These are phyloP conservation scores for Allenopithecus nigroviridis DNA, from an alignment of 2,797 vertebrate genomes.

Conservation along the genomic window DNA sequence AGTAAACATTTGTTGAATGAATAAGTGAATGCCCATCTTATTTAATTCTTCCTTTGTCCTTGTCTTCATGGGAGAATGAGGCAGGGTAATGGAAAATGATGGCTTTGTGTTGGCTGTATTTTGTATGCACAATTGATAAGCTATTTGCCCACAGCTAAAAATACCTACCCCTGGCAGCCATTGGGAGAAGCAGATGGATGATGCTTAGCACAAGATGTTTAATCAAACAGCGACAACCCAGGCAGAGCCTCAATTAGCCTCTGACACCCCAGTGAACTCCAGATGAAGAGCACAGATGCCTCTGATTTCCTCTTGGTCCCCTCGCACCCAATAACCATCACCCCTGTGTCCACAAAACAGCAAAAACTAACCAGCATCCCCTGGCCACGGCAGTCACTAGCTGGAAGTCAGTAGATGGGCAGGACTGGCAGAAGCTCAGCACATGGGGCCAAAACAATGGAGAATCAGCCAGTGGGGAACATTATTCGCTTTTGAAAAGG, in stretches of 20 bases:
- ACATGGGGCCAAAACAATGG: background rate
- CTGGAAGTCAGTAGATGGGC: background rate
- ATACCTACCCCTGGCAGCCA: conserved; percentile 57
- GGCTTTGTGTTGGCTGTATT: conserved; percentile 43
- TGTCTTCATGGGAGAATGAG: conserved; percentile 17
- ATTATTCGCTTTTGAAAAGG: background rate
- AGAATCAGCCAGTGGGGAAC: background rate
- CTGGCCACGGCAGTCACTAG: conserved; percentile 23
- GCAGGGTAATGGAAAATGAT: conserved; percentile 52
- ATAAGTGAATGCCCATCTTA: background rate
- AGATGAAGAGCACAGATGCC: conserved; percentile 61
- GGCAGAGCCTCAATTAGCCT: conserved; percentile 66
- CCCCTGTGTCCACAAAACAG: conserved; percentile 34
- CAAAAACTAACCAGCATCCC: conserved; percentile 45
- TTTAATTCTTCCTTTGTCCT: conserved; percentile 53
- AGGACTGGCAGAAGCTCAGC: background rate
- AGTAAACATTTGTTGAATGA: background rate
- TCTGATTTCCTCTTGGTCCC: conserved; percentile 60
- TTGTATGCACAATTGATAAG: conserved; percentile 71
- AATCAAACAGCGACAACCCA: conserved; percentile 71
- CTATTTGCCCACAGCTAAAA: conserved; percentile 73
- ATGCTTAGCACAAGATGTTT: conserved; percentile 55
- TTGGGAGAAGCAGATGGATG: conserved; percentile 50
- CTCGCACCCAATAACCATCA: conserved; percentile 37
- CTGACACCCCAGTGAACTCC: conserved; percentile 69